Base-by-base conservation (phyloP, 2,797 vertebrate genomes). In the Morus bassanus region DNA sequence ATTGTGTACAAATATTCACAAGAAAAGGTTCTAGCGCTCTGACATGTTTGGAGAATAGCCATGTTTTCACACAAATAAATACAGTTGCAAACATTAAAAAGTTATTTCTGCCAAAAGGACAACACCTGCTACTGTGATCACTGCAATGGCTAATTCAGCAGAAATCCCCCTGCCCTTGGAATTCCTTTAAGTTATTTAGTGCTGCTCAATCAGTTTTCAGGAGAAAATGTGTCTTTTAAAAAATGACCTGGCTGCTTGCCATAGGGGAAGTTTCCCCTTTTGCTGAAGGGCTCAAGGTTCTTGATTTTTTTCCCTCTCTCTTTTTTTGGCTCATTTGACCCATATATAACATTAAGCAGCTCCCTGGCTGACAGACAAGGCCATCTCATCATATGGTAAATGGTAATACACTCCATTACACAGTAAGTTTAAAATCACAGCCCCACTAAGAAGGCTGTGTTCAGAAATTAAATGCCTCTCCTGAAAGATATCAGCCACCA, bases 331-430 rank as follows among this genome's bases (percentile, higher is more conserved):
- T 98, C 97, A 97, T 98, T 98, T 98, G 97, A 96, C 91, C 87
- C 93, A 97, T 97, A 96, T 96, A 97, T 97, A 97, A 98, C 45
- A 95, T 97, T 98, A 97, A 98, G 95, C 85, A 95, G 90, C 87
- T 97, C 95, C 73, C 86, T 97, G 93, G 96, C 93, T 98, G 97
- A 97, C 97, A 97, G 96, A 96, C 72, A 97, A 97, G 80, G 77
- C 96, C 82, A 93, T 97, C 96, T 97, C 95, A 96, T 98, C 97
- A 96, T 98, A 98, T 97, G 97, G 97, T 77, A 97, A 98, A 98
- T 97, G 96, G 89, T 93, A 97, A 96, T 93, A 97, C 33, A 94
- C 93, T 97, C 96, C 97, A 98, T 98, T 98, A 98, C 96, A 95
- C 97, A 89, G 81, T 93, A 96, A 97, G 97, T 98, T 97, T 97